Conservation (phyloP, 2,888 invertebrate genomes). For the Cheilosia vulpina region DNA sequence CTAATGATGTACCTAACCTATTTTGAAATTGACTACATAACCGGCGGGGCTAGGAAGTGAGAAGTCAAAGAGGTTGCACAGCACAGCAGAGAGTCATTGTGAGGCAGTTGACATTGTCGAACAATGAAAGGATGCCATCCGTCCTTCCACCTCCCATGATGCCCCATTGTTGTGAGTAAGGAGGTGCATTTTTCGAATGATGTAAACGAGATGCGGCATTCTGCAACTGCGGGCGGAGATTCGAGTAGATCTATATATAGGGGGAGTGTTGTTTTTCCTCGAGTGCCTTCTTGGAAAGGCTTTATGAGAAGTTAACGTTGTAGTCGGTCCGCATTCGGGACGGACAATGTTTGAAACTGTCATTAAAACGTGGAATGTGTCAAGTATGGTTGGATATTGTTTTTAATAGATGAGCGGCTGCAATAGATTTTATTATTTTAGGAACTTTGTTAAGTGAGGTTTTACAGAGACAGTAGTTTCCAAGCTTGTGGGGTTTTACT, state of each 20-base stretch:
- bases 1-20: conserved; percentile 73
- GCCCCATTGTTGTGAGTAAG: conserved; percentile 42
- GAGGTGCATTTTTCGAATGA: conserved; percentile 56
- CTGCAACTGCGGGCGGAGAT: conserved; percentile 44
- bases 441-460: too few relatives aligned
- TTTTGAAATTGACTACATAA: conserved; percentile 36
- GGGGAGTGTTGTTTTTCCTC: conserved; percentile 11
- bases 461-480: too few relatives aligned
- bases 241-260: conserved; percentile 28
- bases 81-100: conserved; percentile 36
- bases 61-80: conserved; percentile 62
- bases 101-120: conserved; percentile 62
- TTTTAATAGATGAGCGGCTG: too few relatives aligned
- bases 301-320: not conserved
- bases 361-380: not conserved
- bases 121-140: conserved; percentile 51
- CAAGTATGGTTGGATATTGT: too few relatives aligned
- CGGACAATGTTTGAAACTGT: not conserved
- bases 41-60: not conserved
- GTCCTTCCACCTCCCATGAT: not conserved
- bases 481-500: too few relatives aligned
- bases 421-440: too few relatives aligned
- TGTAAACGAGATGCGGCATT: conserved; percentile 59
- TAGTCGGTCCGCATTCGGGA: not conserved
- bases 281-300: not conserved